These are phyloP conservation scores for Sisor rabdophorus DNA, from an alignment of 2,113 vertebrate genomes.

Conservation along the genomic window DNA sequence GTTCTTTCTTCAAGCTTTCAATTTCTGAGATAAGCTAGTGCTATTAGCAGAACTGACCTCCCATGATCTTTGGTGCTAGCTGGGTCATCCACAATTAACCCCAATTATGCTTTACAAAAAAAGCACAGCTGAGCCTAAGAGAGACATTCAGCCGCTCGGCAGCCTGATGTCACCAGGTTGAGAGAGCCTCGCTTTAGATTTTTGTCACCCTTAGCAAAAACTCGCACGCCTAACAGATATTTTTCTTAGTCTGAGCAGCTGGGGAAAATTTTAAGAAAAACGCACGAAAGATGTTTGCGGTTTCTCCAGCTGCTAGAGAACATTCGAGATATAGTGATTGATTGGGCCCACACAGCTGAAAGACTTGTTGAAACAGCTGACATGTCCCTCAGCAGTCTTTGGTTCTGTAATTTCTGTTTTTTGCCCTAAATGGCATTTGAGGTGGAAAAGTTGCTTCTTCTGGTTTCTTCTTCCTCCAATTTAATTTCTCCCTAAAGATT, in stretches of 20 bases:
- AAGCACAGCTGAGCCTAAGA: constrained; percentile 28
- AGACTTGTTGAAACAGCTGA: constrained; percentile 40
- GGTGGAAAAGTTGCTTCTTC: constrained; percentile 7
- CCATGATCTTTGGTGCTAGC: neutral
- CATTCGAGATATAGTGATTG: constrained; percentile 25
- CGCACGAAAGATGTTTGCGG: neutral
- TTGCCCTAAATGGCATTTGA: constrained; percentile 36
- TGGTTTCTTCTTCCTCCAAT: neutral
- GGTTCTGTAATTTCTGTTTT: constrained; percentile 27
- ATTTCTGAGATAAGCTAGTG: constrained; percentile 18
- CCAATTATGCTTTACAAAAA: constrained; percentile 16
- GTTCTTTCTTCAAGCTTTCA: constrained; percentile 4
- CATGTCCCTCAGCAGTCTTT: constrained; percentile 33
- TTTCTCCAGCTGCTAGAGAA: constrained; percentile 10
- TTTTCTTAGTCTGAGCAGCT: constrained; percentile 46
- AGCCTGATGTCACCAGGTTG: constrained; percentile 40
- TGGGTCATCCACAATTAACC: constrained; percentile 39
- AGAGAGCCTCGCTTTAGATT: constrained; percentile 27
- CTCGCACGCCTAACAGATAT: constrained; percentile 42
- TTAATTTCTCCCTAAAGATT: no score
- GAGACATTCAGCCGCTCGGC: constrained; percentile 18
- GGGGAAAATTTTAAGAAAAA: constrained; percentile 38
- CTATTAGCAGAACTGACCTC: constrained; percentile 10
- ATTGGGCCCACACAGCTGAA: constrained; percentile 36
- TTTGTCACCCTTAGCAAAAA: constrained; percentile 30